These are phyloP conservation scores for Clusia tigrina DNA, from an alignment of 2,888 invertebrate genomes.

Conservation along the genomic window DNA sequence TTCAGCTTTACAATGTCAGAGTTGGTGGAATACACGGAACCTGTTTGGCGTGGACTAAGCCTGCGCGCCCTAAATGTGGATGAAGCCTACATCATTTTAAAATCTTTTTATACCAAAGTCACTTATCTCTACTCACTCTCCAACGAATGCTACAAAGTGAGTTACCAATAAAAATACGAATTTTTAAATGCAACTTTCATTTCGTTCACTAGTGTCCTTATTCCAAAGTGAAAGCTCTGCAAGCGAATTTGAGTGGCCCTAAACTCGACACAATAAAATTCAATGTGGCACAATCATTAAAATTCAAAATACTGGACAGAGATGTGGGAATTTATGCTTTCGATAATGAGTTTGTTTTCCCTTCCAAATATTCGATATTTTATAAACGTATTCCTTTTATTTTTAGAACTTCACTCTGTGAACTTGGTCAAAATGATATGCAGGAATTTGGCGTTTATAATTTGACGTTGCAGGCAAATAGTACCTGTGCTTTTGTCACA, in stretches of 20 bases:
- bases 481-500: constrained; percentile 68
- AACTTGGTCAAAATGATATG: constrained; percentile 59
- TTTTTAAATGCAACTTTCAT: constrained; percentile 24
- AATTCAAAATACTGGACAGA: constrained; percentile 69
- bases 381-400: background rate
- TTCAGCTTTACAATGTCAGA: constrained; percentile 59
- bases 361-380: background rate
- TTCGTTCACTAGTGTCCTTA: constrained; percentile 76
- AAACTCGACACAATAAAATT: constrained; percentile 63
- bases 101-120: constrained; percentile 50
- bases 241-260: constrained; percentile 18
- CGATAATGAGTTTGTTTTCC: constrained; percentile 53
- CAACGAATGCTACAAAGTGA: constrained; percentile 76
- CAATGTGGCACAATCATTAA: constrained; percentile 66
- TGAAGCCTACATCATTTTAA: constrained; percentile 71
- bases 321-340: constrained; percentile 65
- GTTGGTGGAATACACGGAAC: constrained; percentile 69
- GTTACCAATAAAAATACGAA: constrained; percentile 8
- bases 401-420: constrained; percentile 69
- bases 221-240: constrained; percentile 64
- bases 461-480: constrained; percentile 66
- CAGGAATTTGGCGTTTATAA: constrained; percentile 80
- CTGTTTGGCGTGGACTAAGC: constrained; percentile 68
- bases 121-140: constrained; percentile 73
- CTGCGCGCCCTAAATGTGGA: constrained; percentile 71